phyloP scores from a whole-genome alignment of 2,113 vertebrate genomes.

The Grammomys surdaster region DNA sequence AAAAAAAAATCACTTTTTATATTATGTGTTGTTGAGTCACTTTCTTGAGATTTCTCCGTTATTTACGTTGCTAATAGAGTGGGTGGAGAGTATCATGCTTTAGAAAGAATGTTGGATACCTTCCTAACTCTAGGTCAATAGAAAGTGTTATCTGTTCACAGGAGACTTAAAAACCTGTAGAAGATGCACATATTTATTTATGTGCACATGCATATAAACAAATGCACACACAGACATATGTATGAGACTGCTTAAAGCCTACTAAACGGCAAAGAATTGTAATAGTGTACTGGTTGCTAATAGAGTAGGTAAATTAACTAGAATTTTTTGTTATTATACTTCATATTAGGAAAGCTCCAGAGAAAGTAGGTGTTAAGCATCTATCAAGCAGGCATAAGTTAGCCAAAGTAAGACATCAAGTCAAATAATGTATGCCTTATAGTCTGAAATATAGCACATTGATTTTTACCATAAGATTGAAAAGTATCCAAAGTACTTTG shows the following conservation, averaged over 20 bases:
- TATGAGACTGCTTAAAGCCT: not conserved
- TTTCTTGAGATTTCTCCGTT: slow-evolving; percentile 18
- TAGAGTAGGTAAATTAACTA: not conserved
- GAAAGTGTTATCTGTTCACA: slow-evolving; percentile 2
- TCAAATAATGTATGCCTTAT: not conserved
- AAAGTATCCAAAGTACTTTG: not conserved
- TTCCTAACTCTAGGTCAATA: not conserved
- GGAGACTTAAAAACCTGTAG: not conserved
- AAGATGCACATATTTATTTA: not conserved
- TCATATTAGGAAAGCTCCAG: slow-evolving; percentile 49
- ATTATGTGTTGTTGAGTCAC: not conserved
- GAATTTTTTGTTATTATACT: slow-evolving; percentile 24
- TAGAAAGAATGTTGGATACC: slow-evolving; percentile 11
- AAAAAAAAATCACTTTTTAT: not conserved
- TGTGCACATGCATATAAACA: not conserved
- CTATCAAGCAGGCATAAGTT: not conserved
- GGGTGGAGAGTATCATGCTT: not conserved
- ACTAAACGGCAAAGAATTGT: not conserved
- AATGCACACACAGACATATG: not conserved
- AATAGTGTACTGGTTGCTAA: not conserved
- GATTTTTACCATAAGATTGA: not conserved
- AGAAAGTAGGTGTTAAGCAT: not conserved
- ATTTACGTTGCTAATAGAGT: slow-evolving; percentile 8
- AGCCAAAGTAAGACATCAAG: slow-evolving; percentile 19
- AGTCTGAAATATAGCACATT: not conserved